Conservation (phyloP, 2,113 vertebrate genomes). For the Melospiza melodia region DNA sequence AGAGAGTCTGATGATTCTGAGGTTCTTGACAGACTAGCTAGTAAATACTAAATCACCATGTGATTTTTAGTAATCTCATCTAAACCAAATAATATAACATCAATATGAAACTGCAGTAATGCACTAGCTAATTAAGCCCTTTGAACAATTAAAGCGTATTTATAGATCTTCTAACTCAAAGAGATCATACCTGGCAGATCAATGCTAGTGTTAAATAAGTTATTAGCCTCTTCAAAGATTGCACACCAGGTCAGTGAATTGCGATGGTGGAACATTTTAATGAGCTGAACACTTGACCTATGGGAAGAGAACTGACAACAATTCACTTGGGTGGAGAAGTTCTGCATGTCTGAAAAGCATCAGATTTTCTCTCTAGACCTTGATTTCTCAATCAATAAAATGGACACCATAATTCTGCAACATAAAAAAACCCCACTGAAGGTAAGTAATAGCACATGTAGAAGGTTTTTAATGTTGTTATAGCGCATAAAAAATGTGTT, state of each 20-base stretch:
- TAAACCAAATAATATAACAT: background rate
- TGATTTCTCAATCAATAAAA: slow-evolving; percentile 16
- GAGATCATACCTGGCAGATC: slow-evolving; percentile 51
- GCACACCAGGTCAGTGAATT: slow-evolving; percentile 13
- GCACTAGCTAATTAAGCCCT: slow-evolving; percentile 4
- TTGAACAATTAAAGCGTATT: slow-evolving; percentile 8
- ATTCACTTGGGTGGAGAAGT: background rate
- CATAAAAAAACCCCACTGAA: background rate
- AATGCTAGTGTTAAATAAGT: slow-evolving; percentile 44
- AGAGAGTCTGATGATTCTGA: background rate
- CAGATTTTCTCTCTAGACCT: background rate
- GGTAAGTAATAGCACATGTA: background rate
- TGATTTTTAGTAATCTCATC: background rate
- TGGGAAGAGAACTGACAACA: background rate
- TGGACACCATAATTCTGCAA: background rate
- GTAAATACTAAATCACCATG: background rate
- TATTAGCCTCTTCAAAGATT: slow-evolving; percentile 46
- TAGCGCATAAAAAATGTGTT: background rate
- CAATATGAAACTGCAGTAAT: background rate
- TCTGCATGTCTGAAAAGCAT: background rate
- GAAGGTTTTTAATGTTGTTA: background rate
- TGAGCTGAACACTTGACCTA: slow-evolving; percentile 34
- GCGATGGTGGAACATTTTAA: slow-evolving; percentile 45
- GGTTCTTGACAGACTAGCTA: background rate
- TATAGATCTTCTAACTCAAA: slow-evolving; percentile 34